Conservation (phyloP, 2,113 vertebrate genomes). For the Agapornis roseicollis region DNA sequence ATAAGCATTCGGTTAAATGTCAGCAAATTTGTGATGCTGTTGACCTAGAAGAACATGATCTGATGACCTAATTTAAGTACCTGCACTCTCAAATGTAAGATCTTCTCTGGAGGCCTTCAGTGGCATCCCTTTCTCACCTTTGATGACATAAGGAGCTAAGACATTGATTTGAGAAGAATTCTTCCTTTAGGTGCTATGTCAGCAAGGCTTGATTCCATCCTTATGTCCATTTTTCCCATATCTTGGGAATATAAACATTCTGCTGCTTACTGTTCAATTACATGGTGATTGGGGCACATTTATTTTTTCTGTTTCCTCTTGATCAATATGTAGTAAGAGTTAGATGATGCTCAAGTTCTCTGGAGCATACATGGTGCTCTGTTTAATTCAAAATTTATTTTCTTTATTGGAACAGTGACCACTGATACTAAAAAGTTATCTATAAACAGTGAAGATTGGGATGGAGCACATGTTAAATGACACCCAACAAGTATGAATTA, state of each 20-base stretch:
- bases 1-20: neutral
- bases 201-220: neutral
- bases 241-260: neutral
- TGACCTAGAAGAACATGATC: neutral
- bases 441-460: neutral
- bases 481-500: neutral
- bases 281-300: neutral
- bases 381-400: neutral
- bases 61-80: neutral
- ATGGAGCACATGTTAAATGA: neutral
- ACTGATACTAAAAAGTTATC: neutral
- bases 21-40: neutral
- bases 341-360: neutral
- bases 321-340: neutral
- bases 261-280: neutral
- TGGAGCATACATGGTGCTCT: rapidly evolving
- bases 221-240: neutral
- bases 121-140: neutral
- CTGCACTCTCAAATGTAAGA: neutral
- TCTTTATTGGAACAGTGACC: neutral
- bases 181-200: neutral
- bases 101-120: neutral
- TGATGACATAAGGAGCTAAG: neutral
- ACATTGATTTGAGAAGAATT: neutral
- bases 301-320: neutral